Evolutionary conservation across 2,113 vertebrate species (phyloP).

Genomic region (Anser cygnoides): DNA sequence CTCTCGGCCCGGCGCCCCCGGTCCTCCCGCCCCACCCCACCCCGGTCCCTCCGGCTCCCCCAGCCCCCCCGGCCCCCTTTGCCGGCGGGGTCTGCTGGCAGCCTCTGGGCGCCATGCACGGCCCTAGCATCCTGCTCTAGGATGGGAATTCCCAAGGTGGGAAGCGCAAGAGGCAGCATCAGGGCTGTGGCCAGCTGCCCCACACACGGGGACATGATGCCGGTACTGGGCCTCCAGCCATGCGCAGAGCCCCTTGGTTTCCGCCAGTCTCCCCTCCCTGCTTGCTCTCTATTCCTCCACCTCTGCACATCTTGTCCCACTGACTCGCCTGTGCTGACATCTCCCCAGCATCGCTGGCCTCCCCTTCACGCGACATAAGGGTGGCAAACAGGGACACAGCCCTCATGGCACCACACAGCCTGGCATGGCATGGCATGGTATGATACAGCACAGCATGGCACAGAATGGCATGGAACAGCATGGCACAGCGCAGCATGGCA

Average conservation of each 20-base stretch:
- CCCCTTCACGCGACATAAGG: rapidly evolving
- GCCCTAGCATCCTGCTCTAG: not conserved
- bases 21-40: too few relatives aligned
- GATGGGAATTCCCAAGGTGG: too few relatives aligned
- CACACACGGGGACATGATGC: not conserved
- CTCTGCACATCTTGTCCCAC: rapidly evolving
- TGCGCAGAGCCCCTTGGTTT: not conserved
- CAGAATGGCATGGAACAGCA: too few relatives aligned
- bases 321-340: rapidly evolving
- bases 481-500: too few relatives aligned
- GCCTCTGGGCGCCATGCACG: not conserved
- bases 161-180: too few relatives aligned
- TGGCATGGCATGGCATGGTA: not conserved
- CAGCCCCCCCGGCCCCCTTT: too few relatives aligned
- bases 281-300: not conserved
- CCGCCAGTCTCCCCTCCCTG: not conserved
- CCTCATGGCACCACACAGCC: too few relatives aligned
- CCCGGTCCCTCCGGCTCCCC: too few relatives aligned
- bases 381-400: not conserved
- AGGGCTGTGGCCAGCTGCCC: not conserved
- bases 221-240: not conserved
- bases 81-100: not conserved
- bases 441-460: too few relatives aligned
- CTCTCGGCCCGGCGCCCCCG: too few relatives aligned
- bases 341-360: not conserved